Conservation (phyloP, 2,797 vertebrate genomes). For the Helarctos malayanus region DNA sequence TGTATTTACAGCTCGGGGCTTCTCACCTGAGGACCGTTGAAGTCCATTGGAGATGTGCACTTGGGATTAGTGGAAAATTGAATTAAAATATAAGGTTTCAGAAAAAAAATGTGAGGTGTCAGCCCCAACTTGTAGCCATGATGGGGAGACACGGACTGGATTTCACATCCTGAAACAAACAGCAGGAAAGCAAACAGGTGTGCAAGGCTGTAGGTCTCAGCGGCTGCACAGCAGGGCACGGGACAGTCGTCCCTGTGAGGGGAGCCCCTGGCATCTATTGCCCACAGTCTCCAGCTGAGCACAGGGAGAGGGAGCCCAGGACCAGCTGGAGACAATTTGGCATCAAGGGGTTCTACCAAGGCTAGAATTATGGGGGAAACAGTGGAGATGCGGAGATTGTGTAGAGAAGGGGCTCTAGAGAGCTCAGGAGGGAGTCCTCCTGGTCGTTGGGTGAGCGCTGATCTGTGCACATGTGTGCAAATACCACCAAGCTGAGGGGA, state of each 20-base stretch:
- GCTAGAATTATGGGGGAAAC: neutral
- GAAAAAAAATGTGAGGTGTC: neutral
- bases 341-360: fast-evolving
- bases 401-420: neutral
- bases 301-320: neutral
- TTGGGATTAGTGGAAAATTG: neutral
- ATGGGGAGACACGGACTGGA: fast-evolving
- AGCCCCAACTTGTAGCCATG: too few relatives aligned
- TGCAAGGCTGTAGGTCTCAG: neutral
- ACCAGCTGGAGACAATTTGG: too few relatives aligned
- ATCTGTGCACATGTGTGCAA: fast-evolving
- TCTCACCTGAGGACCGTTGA: fast-evolving
- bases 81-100: neutral
- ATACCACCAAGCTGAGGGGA: neutral
- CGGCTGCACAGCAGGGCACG: fast-evolving
- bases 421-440: neutral
- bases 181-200: neutral
- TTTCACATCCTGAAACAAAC: fast-evolving
- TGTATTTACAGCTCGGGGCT: fast-evolving
- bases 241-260: neutral
- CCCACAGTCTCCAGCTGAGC: neutral
- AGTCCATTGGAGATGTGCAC: neutral
- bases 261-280: fast-evolving
- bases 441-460: fast-evolving
- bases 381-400: fast-evolving